phyloP scores from a whole-genome alignment of 2,113 vertebrate species.

The Caranx melampygus region DNA sequence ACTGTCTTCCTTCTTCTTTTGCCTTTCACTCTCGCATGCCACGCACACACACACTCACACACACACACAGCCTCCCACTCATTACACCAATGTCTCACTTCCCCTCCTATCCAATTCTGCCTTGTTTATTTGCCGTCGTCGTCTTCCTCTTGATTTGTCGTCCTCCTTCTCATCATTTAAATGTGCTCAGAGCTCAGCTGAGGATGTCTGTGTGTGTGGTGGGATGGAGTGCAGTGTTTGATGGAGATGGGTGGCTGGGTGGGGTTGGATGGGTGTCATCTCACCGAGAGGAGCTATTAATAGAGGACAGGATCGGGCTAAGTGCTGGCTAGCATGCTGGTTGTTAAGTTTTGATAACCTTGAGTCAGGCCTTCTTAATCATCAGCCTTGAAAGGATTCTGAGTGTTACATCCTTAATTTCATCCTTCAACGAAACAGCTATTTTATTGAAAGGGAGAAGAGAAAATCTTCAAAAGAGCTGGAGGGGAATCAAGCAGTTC shows the following conservation, averaged over 20 bases:
- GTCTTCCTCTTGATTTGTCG: background rate
- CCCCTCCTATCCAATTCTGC: constrained; percentile 15
- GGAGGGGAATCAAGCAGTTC: background rate
- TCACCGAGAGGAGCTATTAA: constrained; percentile 44
- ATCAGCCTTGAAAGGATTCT: background rate
- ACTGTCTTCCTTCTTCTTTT: background rate
- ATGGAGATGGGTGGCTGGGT: background rate
- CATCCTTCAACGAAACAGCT: background rate
- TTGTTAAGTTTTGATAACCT: constrained; percentile 14
- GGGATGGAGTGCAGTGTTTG: background rate
- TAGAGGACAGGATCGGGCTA: constrained; percentile 11
- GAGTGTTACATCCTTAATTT: background rate
- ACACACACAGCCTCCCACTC: constrained; percentile 38
- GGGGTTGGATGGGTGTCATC: constrained; percentile 31
- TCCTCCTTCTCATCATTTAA: background rate
- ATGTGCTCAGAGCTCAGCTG: background rate
- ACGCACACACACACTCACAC: constrained; percentile 4
- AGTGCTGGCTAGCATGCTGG: background rate
- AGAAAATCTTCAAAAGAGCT: background rate
- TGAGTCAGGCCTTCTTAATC: background rate
- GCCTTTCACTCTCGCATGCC: constrained; percentile 8
- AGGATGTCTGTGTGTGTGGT: background rate
- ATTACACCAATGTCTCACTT: constrained; percentile 35
- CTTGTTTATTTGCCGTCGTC: constrained; percentile 9
- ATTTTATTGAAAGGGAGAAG: background rate